Evolutionary conservation across 2,113 vertebrate genomes (phyloP).

Genomic region (Drymodes brunneopygia): DNA sequence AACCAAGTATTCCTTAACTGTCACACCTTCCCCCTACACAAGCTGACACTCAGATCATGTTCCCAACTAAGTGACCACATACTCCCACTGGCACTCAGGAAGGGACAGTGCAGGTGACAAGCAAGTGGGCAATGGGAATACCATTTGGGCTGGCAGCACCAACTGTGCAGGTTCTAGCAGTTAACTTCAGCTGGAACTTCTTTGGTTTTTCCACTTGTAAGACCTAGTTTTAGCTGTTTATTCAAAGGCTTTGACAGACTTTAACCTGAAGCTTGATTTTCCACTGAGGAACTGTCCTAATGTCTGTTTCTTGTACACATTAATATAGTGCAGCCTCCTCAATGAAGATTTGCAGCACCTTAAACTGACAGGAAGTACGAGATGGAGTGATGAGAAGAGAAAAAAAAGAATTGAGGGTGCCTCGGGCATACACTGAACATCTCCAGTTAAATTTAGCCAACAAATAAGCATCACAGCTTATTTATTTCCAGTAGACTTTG

Average conservation of each 20-base stretch:
- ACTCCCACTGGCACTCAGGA: background rate
- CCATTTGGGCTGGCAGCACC: background rate
- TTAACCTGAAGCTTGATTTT: background rate
- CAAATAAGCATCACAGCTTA: background rate
- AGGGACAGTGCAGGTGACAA: background rate
- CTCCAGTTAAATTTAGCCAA: background rate
- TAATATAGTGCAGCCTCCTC: background rate
- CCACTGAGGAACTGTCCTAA: background rate
- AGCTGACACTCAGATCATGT: background rate
- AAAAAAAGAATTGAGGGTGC: fast-evolving
- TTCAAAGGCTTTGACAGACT: background rate
- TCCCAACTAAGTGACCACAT: background rate
- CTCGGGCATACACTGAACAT: background rate
- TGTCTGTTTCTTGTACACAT: background rate
- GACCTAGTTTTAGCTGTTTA: background rate
- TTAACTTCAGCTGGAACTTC: background rate
- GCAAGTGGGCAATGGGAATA: background rate
- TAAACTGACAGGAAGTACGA: background rate
- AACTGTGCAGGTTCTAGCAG: background rate
- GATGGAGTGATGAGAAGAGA: background rate
- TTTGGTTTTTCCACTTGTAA: background rate
- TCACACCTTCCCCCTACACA: background rate
- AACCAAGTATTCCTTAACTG: fast-evolving
- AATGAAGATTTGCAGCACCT: background rate
- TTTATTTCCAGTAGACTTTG: background rate